Evolutionary conservation across 2,113 vertebrate genomes (phyloP), one percentile per base, ranked within the genome.

Genomic region (Ginglymostoma cirratum): DNA sequence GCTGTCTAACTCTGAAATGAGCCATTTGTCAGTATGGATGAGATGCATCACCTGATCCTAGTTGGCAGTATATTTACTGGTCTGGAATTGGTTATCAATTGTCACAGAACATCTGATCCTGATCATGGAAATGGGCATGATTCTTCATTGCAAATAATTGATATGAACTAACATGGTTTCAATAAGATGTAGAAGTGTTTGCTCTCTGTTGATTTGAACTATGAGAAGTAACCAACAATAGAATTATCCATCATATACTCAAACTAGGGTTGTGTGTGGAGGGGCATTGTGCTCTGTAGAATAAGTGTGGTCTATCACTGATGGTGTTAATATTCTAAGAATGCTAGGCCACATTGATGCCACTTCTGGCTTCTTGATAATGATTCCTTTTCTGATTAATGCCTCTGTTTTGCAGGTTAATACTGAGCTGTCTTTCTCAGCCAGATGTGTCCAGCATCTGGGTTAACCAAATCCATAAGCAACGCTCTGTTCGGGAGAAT

Each of bases 401-500:
- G 96, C 96, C 66, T 93, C 19, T 61, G 48, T 96, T 30, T 94
- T 42, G 19, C 97, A 99, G 99, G 97, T 97, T 99, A 96, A 97
- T 99, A 96, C 97, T 99, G 96, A 99, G 98, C 83, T 99, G 99
- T 96, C 96, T 99, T 92, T 99, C 98, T 96, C 99, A 99, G 96
- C 97, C 98, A 96, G 98, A 98, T 94, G 98, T 98, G 96, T 97
- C 98, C 96, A 98, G 96, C 45, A 96, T 98, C 96, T 99, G 99
- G 99, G 97, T 99, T 96, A 98, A 99, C 96, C 98, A 98, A 96
- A 98, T 99, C 96, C 97, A 96, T 94, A 98, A 98, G 96, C 97
- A 98, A 92, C 97, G 96, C 0, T 98, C 98, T 0, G 97, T 99
- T 67, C 97, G 97, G 70, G 97, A 98, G 96, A 99, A 97, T 96